Base-by-base conservation (phyloP, 1,140 invertebrate species). In the Contarinia nasturtii region DNA sequence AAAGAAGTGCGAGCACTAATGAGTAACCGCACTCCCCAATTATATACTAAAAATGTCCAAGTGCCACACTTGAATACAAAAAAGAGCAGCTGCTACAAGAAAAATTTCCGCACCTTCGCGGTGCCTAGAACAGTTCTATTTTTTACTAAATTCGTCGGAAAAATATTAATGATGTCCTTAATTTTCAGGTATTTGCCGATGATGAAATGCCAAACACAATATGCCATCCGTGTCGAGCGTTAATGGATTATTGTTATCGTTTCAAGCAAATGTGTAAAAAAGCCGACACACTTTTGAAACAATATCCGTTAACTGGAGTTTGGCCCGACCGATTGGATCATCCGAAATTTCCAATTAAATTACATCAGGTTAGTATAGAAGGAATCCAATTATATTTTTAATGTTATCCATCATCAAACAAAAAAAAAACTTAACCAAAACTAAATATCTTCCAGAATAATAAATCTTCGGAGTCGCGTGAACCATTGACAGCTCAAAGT, bases 191-290 rank as follows among this genome's bases (percentile, higher is more conserved):
- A 0, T 79, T 76, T 52, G 67, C 72, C 51, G 76, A 75, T 12
- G 81, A 84, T 60, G 77, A 76, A 48, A 79, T 82, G 77, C 80
- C 80, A 1, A 64, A 72, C 46, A 73, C 71, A 54, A 80, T 84
- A 36, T 84, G 81, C 52, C 65, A 64, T 14, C 68, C 68, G 40
- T 84, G 81, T 50, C 73, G 73, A 2, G 69, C 72, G 53, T 76
- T 79, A 43, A 71, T 81, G 52, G 73, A 76, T 48, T 63, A 76
- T 51, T 76, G 72, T 12, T 82, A 82, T 60, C 75, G 73, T 47
- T 83, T 80, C 52, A 83, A 82, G 53, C 69, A 75, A 46, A 76
- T 80, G 55, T 81, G 79, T 49, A 79, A 79, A 51, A 72, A 75
- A 57, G 76, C 77, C 0, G 80, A 83, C 57, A 79, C 79, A 51